Percentiles rank a stretch among this genome's conserved stretches.
Evolutionary conservation across 2,113 vertebrate species (phyloP).

Genomic region (Blennius ocellaris): DNA sequence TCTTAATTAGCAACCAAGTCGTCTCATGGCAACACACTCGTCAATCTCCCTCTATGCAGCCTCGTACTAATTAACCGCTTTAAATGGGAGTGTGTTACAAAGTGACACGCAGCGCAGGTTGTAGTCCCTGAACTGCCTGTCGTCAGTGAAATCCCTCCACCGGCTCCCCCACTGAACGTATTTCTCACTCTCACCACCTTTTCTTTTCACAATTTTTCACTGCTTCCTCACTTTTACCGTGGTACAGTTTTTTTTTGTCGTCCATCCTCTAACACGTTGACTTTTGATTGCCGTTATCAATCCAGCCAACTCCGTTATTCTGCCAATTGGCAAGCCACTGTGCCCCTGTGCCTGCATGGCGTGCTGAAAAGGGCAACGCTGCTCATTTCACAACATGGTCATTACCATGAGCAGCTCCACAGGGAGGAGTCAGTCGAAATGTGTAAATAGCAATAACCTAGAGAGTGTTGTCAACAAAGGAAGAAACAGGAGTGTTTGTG

Average conservation of each 20-base stretch:
- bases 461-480: constrained; percentile 21
- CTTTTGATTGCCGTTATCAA: constrained; percentile 42
- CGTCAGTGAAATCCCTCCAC: constrained; percentile 11
- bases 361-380: constrained; percentile 40
- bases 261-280: constrained; percentile 9
- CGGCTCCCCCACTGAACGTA: not conserved
- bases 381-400: constrained; percentile 60
- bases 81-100: constrained; percentile 61
- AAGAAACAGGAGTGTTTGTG: too few species aligned
- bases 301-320: constrained; percentile 22
- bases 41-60: constrained; percentile 69
- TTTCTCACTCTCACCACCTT: constrained; percentile 1
- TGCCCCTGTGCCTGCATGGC: constrained; percentile 45
- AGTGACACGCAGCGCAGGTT: constrained; percentile 45
- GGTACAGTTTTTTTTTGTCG: not conserved
- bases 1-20: constrained; percentile 78
- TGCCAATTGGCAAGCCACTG: constrained; percentile 59
- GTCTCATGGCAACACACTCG: constrained; percentile 78
- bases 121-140: constrained; percentile 26
- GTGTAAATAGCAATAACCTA: constrained; percentile 49
- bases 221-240: not conserved
- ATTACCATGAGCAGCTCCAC: constrained; percentile 58
- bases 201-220: not conserved
- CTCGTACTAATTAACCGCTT: constrained; percentile 73
- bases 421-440: constrained; percentile 55